A percentile compares a stretch with the other conserved stretches of the same genome.
Conservation (phyloP, 2,113 vertebrate genomes). For the Rousettus leschenaultii region DNA sequence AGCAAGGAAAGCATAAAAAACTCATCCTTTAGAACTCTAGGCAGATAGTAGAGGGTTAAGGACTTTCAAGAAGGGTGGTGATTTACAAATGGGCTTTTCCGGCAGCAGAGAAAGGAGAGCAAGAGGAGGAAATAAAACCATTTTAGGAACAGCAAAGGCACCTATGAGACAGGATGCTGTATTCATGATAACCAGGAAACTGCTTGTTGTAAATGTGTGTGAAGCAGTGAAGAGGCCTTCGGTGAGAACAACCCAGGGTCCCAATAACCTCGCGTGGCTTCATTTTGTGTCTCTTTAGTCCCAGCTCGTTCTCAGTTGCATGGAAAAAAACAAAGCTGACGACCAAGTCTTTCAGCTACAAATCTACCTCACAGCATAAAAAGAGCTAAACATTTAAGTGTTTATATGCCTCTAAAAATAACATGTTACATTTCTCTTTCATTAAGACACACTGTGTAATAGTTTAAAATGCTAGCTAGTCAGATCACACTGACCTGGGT, state of each 20-base stretch:
- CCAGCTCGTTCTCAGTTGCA: not conserved
- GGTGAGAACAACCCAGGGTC: not conserved
- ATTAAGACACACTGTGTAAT: not conserved
- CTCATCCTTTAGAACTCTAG: not conserved
- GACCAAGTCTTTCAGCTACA: slow-evolving; percentile 2
- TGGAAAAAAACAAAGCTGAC: not conserved
- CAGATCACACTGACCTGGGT: not conserved
- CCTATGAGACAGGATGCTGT: slow-evolving; percentile 17
- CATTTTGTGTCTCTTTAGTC: not conserved
- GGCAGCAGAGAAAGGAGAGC: not conserved
- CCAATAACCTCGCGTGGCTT: not conserved
- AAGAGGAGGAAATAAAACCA: not conserved
- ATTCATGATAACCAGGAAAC: not conserved
- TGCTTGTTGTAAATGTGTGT: not conserved
- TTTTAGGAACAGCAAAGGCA: not conserved
- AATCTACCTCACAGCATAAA: not conserved
- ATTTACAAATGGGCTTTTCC: not conserved
- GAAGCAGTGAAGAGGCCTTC: not conserved
- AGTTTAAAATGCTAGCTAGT: not conserved
- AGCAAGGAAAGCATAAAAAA: not conserved
- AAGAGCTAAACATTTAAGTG: not conserved
- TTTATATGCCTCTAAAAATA: slow-evolving; percentile 7
- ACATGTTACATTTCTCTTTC: not conserved
- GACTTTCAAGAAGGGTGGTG: not conserved
- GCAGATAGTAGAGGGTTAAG: not conserved